These are phyloP conservation scores for Gnathonemus echidnorhynchus DNA, from an alignment of 2,113 vertebrate species.

Conservation along the genomic window DNA sequence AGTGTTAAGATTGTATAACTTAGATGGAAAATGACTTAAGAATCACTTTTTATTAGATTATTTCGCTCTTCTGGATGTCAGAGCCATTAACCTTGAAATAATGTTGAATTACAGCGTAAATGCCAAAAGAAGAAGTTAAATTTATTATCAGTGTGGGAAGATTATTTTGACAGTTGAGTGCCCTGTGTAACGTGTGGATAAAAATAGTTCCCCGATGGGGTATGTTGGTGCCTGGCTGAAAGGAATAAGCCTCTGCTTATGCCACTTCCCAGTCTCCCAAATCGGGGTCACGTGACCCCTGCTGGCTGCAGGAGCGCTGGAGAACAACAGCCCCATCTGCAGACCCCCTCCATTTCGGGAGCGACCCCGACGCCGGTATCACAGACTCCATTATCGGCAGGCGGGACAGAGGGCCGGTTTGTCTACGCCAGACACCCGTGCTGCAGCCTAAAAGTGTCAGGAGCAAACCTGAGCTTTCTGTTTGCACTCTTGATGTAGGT, in stretches of 20 bases:
- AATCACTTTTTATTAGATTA: slow-evolving; percentile 56
- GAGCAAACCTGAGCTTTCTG: not conserved
- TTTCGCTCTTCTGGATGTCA: slow-evolving; percentile 59
- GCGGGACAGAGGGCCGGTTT: slow-evolving; percentile 41
- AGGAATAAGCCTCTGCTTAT: not conserved
- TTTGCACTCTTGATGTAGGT: not conserved
- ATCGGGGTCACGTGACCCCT: not conserved
- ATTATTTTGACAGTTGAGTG: not conserved
- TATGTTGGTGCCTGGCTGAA: not conserved
- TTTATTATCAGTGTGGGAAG: slow-evolving; percentile 24
- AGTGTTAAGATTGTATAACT: slow-evolving; percentile 47
- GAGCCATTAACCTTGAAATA: slow-evolving; percentile 59
- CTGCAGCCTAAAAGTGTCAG: not conserved
- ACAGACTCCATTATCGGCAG: slow-evolving; percentile 27
- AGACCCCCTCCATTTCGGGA: not conserved
- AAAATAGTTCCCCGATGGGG: slow-evolving; percentile 18
- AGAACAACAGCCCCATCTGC: not conserved
- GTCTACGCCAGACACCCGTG: slow-evolving; percentile 12
- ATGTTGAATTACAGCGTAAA: slow-evolving; percentile 33
- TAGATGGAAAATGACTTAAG: slow-evolving; percentile 43
- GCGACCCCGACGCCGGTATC: not conserved
- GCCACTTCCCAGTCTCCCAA: not conserved
- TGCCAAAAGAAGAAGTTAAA: slow-evolving; percentile 19
- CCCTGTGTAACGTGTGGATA: not conserved
- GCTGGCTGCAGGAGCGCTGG: not conserved